These are phyloP conservation scores for Odontomachus brunneus DNA, from an alignment of 1,140 invertebrate genomes.

Conservation along the genomic window DNA sequence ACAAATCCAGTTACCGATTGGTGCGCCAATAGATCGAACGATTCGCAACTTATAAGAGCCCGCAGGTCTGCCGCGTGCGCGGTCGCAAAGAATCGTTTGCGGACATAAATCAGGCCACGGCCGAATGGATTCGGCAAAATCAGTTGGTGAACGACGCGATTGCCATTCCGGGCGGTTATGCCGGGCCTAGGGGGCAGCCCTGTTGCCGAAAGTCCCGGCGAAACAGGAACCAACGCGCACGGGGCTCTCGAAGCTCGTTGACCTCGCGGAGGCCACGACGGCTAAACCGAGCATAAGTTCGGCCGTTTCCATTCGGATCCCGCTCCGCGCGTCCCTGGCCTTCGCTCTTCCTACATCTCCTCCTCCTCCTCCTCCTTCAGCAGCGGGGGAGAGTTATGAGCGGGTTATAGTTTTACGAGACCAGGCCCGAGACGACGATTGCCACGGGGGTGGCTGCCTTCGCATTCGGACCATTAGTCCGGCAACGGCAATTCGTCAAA, in stretches of 20 bases:
- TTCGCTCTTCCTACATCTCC: not conserved
- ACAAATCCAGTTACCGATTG: not conserved
- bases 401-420: slow-evolving; percentile 80
- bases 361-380: slow-evolving; percentile 31
- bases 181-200: not conserved
- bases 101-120: not conserved
- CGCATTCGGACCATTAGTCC: slow-evolving; percentile 84
- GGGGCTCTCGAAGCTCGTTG: slow-evolving; percentile 4
- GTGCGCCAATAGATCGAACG: not conserved
- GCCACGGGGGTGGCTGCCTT: slow-evolving; percentile 66
- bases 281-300: slow-evolving; percentile 55
- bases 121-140: not conserved
- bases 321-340: not conserved
- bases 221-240: slow-evolving; percentile 34
- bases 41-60: not conserved
- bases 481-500: slow-evolving; percentile 85
- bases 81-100: not conserved
- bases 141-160: not conserved
- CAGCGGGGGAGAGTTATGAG: slow-evolving; percentile 74
- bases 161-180: not conserved
- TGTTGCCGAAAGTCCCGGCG: slow-evolving; percentile 4
- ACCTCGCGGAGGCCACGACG: slow-evolving; percentile 41
- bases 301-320: slow-evolving; percentile 35
- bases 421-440: slow-evolving; percentile 62
- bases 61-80: not conserved